Base-by-base conservation (phyloP, 2,797 vertebrate genomes). In the Bradypodion pumilum region DNA sequence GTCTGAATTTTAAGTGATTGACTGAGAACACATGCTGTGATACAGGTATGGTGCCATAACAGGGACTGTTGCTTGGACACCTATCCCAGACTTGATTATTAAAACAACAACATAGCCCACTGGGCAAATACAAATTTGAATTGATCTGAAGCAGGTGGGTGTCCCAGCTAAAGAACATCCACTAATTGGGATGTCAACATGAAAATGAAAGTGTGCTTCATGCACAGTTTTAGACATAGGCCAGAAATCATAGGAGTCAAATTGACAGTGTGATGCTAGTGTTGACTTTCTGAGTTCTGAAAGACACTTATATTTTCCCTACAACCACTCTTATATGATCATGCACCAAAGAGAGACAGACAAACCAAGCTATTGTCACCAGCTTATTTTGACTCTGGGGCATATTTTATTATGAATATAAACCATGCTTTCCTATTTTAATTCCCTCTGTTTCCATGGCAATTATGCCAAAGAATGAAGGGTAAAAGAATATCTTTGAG, bases 381-480 rank as follows among this genome's bases (percentile, higher is more conserved):
- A 78, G 69, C 90, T 87, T 80, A 46, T 82, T 92, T 89, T 92
- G 92, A 94, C 90, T 91, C 78, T 85, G 85, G 87, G 44, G 23
- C 86, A 89, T 89, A 62, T 90, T 92, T 93, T 92, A 92, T 89
- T 91, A 88, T 91, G 84, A 90, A 89, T 19, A 62, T 92, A 94
- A 94, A 92, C 86, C 80, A 75, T 88, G 88, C 91, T 95, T 94
- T 95, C 93, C 87, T 84, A 66, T 89, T 93, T 94, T 94, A 94
- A 93, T 95, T 95, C 94, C 89, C 92, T 94, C 85, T 88, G 94
- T 96, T 96, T 95, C 95, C 94, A 95, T 96, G 93, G 95, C 92
- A 94, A 95, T 95, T 94, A 95, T 92, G 90, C 74, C 91, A 93
- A 84, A 75, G 40, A 83, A 94, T 90, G 92, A 92, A 84, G 85